Conservation (phyloP, 2,113 vertebrate genomes). For the Alces alces region DNA sequence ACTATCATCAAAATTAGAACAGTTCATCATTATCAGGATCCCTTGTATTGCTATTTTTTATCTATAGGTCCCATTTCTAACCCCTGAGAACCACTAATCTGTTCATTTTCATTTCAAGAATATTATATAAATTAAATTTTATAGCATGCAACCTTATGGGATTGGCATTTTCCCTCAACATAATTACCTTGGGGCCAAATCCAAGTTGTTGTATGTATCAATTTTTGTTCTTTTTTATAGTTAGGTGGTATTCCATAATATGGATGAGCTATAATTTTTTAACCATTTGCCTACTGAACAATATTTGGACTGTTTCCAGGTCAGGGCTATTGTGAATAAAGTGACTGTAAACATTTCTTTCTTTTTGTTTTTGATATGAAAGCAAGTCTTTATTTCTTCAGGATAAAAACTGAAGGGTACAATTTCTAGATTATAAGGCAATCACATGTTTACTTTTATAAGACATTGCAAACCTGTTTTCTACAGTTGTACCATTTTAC, state of each 20-base stretch:
- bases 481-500: not conserved
- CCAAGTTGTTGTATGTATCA: not conserved
- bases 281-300: not conserved
- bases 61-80: not conserved
- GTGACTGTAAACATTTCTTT: not conserved
- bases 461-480: not conserved
- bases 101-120: not conserved
- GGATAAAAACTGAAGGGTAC: not conserved
- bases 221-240: not conserved
- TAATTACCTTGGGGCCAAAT: not conserved
- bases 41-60: not conserved
- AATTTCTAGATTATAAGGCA: not conserved
- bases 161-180: not conserved
- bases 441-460: not conserved
- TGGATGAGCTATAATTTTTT: not conserved
- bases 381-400: not conserved
- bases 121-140: not conserved
- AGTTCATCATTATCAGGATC: not conserved
- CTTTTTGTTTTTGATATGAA: not conserved
- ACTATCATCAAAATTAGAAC: not conserved
- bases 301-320: not conserved
- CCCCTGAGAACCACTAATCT: not conserved
- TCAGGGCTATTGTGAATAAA: not conserved
- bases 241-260: not conserved
- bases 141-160: not conserved